phyloP scores from a whole-genome alignment of 2,113 vertebrate species.

The Gorsachius goisagi region DNA sequence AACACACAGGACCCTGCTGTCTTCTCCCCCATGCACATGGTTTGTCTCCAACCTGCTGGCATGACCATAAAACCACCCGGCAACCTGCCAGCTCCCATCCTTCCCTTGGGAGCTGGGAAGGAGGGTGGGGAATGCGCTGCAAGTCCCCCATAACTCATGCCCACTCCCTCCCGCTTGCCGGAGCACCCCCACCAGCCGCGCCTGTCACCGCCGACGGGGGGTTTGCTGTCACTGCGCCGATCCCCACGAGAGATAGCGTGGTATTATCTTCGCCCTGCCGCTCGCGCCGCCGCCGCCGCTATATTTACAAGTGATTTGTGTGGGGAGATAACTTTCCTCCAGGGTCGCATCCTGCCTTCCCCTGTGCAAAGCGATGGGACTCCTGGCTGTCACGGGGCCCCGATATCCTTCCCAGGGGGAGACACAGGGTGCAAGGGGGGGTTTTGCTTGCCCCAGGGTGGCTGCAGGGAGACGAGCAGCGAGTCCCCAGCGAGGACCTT shows the following conservation, averaged over 20 bases:
- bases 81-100: neutral
- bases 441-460: fast-evolving
- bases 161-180: neutral
- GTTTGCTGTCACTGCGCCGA: fast-evolving
- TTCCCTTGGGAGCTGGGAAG: neutral
- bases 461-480: neutral
- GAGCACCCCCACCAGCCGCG: neutral
- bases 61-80: neutral
- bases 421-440: neutral
- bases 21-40: neutral
- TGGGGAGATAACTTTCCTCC: neutral
- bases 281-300: fast-evolving
- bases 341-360: neutral
- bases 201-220: neutral
- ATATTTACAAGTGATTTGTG: fast-evolving
- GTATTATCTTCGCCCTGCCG: fast-evolving
- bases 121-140: neutral
- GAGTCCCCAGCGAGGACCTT: neutral
- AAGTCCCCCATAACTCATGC: neutral
- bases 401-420: fast-evolving
- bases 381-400: fast-evolving
- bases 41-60: neutral
- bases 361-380: neutral
- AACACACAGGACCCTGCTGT: neutral
- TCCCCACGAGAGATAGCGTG: fast-evolving